Evolutionary conservation across 2,888 invertebrate genomes (phyloP).

Genomic region (Deroplatys truncata): DNA sequence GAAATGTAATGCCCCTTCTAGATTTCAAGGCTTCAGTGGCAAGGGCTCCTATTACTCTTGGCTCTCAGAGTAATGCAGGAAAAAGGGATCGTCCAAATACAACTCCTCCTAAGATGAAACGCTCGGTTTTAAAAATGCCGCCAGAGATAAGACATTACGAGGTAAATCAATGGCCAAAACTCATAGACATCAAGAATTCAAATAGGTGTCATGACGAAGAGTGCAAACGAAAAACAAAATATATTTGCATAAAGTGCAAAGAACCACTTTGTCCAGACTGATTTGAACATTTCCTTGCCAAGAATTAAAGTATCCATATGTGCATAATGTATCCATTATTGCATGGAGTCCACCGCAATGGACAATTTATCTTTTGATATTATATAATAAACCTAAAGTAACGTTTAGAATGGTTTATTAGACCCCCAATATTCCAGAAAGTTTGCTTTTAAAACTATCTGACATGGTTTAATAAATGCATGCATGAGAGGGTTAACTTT

Average conservation of each 20-base stretch:
- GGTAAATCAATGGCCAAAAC: conserved; percentile 12
- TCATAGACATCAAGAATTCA: not conserved
- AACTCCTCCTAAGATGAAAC: not conserved
- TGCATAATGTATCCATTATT: no score
- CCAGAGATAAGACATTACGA: not conserved
- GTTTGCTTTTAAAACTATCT: no score
- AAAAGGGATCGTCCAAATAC: not conserved
- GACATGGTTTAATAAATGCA: no score
- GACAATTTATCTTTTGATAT: no score
- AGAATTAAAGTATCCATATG: not conserved
- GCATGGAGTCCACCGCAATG: no score
- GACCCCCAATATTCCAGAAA: no score
- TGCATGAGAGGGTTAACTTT: no score
- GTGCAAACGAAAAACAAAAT: conserved; percentile 13
- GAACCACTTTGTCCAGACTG: conserved; percentile 11
- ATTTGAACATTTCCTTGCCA: not conserved
- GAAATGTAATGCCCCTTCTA: not conserved
- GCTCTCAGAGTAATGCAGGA: not conserved
- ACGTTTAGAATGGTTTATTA: no score
- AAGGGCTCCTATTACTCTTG: not conserved
- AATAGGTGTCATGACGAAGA: not conserved
- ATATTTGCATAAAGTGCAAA: not conserved
- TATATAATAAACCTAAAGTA: no score
- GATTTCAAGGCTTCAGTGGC: conserved; percentile 9
- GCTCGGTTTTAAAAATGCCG: not conserved